phyloP scores from a whole-genome alignment of 2,113 vertebrate species.

The Labeo catla region DNA sequence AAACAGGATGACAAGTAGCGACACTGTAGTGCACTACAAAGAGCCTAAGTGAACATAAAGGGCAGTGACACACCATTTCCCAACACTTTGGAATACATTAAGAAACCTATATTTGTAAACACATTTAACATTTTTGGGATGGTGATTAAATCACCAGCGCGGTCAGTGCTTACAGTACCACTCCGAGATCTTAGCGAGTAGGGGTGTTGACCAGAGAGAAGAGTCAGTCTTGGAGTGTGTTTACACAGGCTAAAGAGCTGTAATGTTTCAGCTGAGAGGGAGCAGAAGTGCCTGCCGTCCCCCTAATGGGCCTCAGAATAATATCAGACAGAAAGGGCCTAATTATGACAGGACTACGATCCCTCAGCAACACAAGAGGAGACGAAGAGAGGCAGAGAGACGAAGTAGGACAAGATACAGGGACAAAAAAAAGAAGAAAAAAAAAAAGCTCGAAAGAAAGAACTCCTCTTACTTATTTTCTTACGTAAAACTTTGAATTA shows the following conservation, averaged over 20 bases:
- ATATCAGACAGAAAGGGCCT: conserved; percentile 41
- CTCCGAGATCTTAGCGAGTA: conserved; percentile 11
- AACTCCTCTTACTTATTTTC: background rate
- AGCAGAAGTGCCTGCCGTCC: conserved; percentile 32
- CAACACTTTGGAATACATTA: conserved; percentile 32
- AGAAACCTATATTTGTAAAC: conserved; percentile 33
- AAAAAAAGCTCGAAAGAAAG: background rate
- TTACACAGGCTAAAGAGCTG: conserved; percentile 55
- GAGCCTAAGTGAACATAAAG: conserved; percentile 26
- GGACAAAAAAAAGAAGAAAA: background rate
- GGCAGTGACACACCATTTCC: conserved; percentile 12
- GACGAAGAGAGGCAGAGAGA: conserved; percentile 34
- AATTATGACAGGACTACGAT: conserved; percentile 31
- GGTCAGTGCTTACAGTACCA: conserved; percentile 37
- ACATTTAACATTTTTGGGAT: conserved; percentile 19
- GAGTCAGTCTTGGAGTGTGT: conserved; percentile 41
- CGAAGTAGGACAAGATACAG: conserved; percentile 5
- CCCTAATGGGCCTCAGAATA: conserved; percentile 41
- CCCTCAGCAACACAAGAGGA: conserved; percentile 21
- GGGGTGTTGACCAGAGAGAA: conserved; percentile 28
- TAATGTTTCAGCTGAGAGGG: conserved; percentile 50
- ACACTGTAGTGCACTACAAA: conserved; percentile 19
- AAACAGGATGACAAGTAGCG: background rate
- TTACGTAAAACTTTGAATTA: background rate
- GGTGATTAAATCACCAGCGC: conserved; percentile 17